phyloP scores from a whole-genome alignment of 2,797 vertebrate species.

The Gymnoscopelus braueri region DNA sequence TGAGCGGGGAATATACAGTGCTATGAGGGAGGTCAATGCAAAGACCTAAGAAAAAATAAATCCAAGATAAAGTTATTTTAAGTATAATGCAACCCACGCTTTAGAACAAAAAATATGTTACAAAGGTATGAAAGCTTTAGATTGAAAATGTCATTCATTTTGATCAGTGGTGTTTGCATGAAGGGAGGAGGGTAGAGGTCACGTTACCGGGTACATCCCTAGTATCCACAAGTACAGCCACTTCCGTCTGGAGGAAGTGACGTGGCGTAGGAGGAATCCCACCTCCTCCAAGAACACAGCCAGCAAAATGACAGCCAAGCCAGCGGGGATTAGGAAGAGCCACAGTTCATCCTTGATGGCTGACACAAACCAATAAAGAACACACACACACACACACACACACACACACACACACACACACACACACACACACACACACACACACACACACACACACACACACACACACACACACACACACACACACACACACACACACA shows the following conservation, averaged over 20 bases:
- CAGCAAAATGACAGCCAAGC: slow-evolving; percentile 72
- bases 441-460: background rate
- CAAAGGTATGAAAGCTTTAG: background rate
- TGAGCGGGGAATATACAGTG: slow-evolving; percentile 83
- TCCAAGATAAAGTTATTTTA: background rate
- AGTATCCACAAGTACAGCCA: slow-evolving; percentile 83
- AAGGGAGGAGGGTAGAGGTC: background rate
- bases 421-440: background rate
- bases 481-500: background rate
- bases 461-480: no score
- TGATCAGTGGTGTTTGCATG: background rate
- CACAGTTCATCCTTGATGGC: slow-evolving; percentile 82
- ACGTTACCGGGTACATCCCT: slow-evolving; percentile 85
- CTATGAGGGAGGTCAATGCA: slow-evolving; percentile 78
- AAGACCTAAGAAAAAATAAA: slow-evolving; percentile 72
- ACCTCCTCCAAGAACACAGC: slow-evolving; percentile 83
- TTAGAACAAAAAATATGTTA: background rate
- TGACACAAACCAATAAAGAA: slow-evolving; percentile 33
- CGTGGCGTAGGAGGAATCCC: slow-evolving; percentile 81
- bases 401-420: background rate
- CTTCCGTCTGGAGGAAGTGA: slow-evolving; percentile 62
- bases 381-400: no score
- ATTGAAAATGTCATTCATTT: background rate
- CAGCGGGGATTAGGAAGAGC: slow-evolving; percentile 84
- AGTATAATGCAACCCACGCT: background rate